Base-by-base conservation (phyloP, 1,140 invertebrate species). In the Aphelenchoides avenae region DNA sequence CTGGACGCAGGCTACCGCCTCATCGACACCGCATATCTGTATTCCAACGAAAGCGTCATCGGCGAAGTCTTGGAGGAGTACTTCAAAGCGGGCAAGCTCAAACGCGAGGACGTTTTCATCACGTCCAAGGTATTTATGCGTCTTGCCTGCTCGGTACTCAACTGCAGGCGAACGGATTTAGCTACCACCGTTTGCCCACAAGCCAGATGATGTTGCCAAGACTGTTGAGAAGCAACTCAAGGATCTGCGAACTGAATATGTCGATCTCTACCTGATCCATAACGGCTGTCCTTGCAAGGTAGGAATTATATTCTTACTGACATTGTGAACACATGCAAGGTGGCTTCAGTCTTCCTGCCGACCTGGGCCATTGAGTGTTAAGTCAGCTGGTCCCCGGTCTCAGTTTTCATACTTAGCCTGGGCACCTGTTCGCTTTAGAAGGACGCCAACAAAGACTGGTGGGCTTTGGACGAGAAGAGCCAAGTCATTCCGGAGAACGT, bases 231-330 rank as follows among this genome's bases (percentile, higher is more conserved):
- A 85, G 46, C 89, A 88, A 0, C 76, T 91, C 30, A 78, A 83
- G 44, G 84, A 83, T 31, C 78, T 91, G n/a, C 83, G 85, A 60
- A 71, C 89, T 50, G 83, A 86, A 52, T 91, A 91, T 71, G 75
- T 91, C 1, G 89, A 91, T 71, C 80, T 91, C 52, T 91, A 89
- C 75, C 79, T 91, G 6, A 82, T 91, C 48, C 89, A 91, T 61
- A 83, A 84, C 26, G 31, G 57, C 18, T 34, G 48, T 13, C 60
- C 57, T 11, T 24, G 20, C 15, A 58, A 57, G 34, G 48, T 40
- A n/a, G n/a, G n/a, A n/a, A n/a, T n/a, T n/a, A n/a, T n/a, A n/a
- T n/a, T n/a, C n/a, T n/a, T n/a, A n/a, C n/a, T n/a, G n/a, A n/a
- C n/a, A n/a, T n/a, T n/a, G n/a, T n/a, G n/a, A n/a, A n/a, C n/a